Evolutionary conservation across 2,888 invertebrate species (phyloP), one percentile per base, ranked within the genome.

Genomic region (Drosophila pseudotalamancana): DNA sequence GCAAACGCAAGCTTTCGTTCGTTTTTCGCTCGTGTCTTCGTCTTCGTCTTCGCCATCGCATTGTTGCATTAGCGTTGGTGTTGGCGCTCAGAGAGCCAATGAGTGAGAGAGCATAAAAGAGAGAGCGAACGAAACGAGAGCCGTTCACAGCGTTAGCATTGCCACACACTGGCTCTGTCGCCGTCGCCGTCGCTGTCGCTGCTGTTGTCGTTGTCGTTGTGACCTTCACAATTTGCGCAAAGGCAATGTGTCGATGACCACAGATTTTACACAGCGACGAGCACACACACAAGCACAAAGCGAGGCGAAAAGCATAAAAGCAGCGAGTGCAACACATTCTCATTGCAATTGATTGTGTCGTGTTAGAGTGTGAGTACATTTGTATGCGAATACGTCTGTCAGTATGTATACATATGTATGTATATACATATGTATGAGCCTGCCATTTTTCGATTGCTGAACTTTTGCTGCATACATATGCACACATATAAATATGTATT

Each of bases 211-310:
- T 68, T 90, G 91, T 90, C 89, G 90, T 91, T 91, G 91, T 92
- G 91, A 92, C 92, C 92, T 92, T 92, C 92, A 92, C 89, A 91
- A 90, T 91, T 91, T 90, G 91, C 90, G 91, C 91, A 92, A 92
- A 92, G 92, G 90, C 92, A 91, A 91, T 92, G 92, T 92, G 92
- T 92, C 92, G 92, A 92, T 92, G 92, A 92, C 92, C 92, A 92
- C 91, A 90, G 89, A 88, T 89, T 90, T 83, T 88, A 72, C 77
- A 65, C 72, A 72, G 72, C 69, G 60, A 65, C 77, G 66, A 62
- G 37, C 60, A 27, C 71, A 72, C 51, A 57, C 51, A 72, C 60
- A 57, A 46, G 61, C 51, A 54, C 29, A 39, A 34, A 59, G 50
- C 53, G 61, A 79, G 62, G 46, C 69, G 37, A 72, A 72, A 69